Evolutionary conservation across 2,888 invertebrate species (phyloP).

Genomic region (Lobophora halterata): DNA sequence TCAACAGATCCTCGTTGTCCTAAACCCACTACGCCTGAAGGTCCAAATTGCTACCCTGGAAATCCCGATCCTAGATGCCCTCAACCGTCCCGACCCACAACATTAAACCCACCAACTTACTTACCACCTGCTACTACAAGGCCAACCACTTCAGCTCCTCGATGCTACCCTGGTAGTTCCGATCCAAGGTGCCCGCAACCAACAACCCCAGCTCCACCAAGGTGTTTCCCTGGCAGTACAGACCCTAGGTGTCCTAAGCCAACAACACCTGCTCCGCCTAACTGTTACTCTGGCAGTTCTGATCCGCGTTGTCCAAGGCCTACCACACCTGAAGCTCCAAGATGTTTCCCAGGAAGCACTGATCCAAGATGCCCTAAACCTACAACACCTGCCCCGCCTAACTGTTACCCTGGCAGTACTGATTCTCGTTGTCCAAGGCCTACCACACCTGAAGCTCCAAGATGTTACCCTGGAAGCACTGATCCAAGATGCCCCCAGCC

Average conservation of each 20-base stretch:
- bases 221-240: slow-evolving; percentile 25
- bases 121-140: neutral
- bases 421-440: slow-evolving; percentile 43
- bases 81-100: slow-evolving; percentile 31
- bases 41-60: slow-evolving; percentile 28
- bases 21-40: slow-evolving; percentile 37
- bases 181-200: slow-evolving; percentile 45
- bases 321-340: slow-evolving; percentile 37
- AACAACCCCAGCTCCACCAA: slow-evolving; percentile 19
- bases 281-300: slow-evolving; percentile 20
- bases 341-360: slow-evolving; percentile 52
- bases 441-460: too few species aligned
- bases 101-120: slow-evolving; percentile 30
- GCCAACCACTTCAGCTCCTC: slow-evolving; percentile 5
- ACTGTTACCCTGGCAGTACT: slow-evolving; percentile 32
- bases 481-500: slow-evolving; percentile 40
- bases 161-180: slow-evolving; percentile 25
- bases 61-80: slow-evolving; percentile 40
- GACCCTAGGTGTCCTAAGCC: slow-evolving; percentile 44
- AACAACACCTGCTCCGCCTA: slow-evolving; percentile 22
- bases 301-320: slow-evolving; percentile 45
- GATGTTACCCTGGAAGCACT: slow-evolving; percentile 39
- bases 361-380: slow-evolving; percentile 41
- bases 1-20: slow-evolving; percentile 52
- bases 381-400: slow-evolving; percentile 38